Base-by-base conservation (phyloP, 2,113 vertebrate species). In the Apteryx mantelli region DNA sequence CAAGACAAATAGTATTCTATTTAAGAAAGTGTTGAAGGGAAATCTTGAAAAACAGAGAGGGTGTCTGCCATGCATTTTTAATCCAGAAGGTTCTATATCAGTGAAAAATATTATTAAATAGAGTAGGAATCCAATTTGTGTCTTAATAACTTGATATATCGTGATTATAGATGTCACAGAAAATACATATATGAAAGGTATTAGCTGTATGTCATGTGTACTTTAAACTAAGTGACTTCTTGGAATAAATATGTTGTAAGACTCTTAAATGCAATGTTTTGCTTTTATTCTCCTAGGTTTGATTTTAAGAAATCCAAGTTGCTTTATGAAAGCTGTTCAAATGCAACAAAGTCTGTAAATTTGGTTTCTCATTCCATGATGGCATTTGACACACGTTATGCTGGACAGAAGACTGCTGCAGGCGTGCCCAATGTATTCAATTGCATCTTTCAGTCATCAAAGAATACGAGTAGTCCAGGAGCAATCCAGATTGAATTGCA, bases 221-320 rank as follows among this genome's bases (percentile, higher is more conserved):
- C 11, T 28, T 5, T 50, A 34, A 58, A 86, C 42, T 7, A 52
- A 78, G 5, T 34, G 8, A 26, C 77, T 60, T n/a, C 13, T 50
- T 58, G 61, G n/a, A 68, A 40, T 38, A 66, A 58, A n/a, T 73
- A 52, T 83, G 76, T 24, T 74, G 3, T 16, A 38, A 68, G 28
- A 46, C 30, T 75, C 30, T 65, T 42, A 13, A 13, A 5, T 77
- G 21, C 81, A 46, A 25, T 40, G 24, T 18, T 91, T 69, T 78
- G 68, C 32, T 84, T 93, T 63, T 86, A 2, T 79, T 89, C 82
- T 75, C 4, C 75, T 87, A 99, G 99, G 96, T 99, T 99, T 97
- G 99, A 99, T 97, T 99, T 99, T 94, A 99, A 99, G 98, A 99
- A 99, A 96, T 99, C 99, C 74, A 99, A 99, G 97, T 96, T 99